phyloP scores from a whole-genome alignment of 2,113 vertebrate genomes.

The Aldabrachelys gigantea region DNA sequence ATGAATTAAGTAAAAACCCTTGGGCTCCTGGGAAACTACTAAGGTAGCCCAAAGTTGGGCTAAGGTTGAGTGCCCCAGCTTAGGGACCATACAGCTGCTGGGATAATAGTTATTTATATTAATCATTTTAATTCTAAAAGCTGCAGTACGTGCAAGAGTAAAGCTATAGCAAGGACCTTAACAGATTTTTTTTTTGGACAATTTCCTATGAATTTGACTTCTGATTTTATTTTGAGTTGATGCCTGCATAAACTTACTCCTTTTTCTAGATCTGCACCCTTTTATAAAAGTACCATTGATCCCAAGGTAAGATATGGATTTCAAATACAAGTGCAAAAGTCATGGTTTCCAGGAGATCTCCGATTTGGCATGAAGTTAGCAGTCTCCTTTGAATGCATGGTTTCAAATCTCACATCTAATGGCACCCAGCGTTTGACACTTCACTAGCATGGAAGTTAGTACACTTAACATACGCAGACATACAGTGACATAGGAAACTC shows the following conservation, averaged over 20 bases:
- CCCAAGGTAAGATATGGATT: neutral
- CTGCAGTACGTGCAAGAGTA: neutral
- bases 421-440: neutral
- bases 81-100: neutral
- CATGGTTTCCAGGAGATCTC: neutral
- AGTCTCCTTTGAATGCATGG: neutral
- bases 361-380: neutral
- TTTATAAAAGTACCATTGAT: neutral
- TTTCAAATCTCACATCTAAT: neutral
- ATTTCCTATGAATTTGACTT: neutral
- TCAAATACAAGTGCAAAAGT: neutral
- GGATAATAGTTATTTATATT: neutral
- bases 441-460: neutral
- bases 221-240: neutral
- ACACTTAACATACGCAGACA: neutral
- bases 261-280: neutral
- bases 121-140: neutral
- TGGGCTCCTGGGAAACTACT: neutral
- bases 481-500: neutral
- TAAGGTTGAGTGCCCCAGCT: neutral
- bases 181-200: neutral
- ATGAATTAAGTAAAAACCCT: neutral
- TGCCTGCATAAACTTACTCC: neutral
- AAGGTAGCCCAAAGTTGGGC: neutral
- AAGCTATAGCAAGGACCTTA: neutral